Conservation (phyloP, 2,113 vertebrate genomes). For the Synodontis membranacea region DNA sequence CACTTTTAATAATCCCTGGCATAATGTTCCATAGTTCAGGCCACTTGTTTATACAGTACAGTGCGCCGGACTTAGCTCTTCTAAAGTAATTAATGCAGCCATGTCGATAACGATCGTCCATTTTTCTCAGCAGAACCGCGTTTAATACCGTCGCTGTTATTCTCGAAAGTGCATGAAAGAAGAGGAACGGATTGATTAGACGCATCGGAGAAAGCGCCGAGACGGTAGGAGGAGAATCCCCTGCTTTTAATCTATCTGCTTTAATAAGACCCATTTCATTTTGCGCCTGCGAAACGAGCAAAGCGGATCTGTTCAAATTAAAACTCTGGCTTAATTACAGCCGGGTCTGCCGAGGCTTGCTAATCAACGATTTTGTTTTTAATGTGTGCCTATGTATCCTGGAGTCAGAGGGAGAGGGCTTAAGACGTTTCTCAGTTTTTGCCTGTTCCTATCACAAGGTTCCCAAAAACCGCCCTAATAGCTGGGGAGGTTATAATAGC, state of each 20-base stretch:
- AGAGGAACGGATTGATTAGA: background rate
- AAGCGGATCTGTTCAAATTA: slow-evolving; percentile 66
- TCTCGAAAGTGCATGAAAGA: background rate
- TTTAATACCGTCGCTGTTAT: background rate
- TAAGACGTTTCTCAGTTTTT: slow-evolving; percentile 13
- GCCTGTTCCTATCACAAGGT: background rate
- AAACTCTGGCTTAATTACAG: slow-evolving; percentile 65
- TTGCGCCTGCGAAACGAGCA: slow-evolving; percentile 51
- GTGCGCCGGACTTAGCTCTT: background rate
- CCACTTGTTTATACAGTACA: background rate
- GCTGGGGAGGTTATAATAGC: no score
- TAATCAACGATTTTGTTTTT: slow-evolving; percentile 38
- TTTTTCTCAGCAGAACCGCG: background rate
- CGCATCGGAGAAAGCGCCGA: background rate
- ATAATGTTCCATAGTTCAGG: slow-evolving; percentile 3
- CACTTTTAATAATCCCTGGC: slow-evolving; percentile 14
- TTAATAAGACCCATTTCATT: slow-evolving; percentile 60
- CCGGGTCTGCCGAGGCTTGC: slow-evolving; percentile 42
- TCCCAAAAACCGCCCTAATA: no score
- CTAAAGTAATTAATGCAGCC: background rate
- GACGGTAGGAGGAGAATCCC: slow-evolving; percentile 41
- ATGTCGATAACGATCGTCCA: background rate
- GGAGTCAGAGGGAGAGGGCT: background rate
- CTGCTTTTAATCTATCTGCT: slow-evolving; percentile 58
- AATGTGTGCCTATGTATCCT: slow-evolving; percentile 37